These are phyloP conservation scores for Lindbergichthys nudifrons DNA, from an alignment of 2,797 vertebrate genomes.

Conservation along the genomic window DNA sequence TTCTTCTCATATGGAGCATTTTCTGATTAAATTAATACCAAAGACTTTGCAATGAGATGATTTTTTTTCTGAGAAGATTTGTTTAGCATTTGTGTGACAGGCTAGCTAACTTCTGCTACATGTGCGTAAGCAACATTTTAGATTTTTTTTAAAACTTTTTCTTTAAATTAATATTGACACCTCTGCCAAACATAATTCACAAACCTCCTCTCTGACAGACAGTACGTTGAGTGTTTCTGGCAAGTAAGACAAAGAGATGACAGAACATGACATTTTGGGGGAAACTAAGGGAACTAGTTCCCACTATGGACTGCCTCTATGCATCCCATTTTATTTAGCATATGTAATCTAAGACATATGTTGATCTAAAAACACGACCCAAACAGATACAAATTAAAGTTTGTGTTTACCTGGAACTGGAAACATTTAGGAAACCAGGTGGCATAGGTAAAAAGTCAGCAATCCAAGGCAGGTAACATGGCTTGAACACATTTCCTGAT, in stretches of 20 bases:
- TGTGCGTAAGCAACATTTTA: not conserved
- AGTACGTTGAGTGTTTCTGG: constrained; percentile 24
- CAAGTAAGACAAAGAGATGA: constrained; percentile 26
- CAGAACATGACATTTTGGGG: constrained; percentile 8
- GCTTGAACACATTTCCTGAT: not conserved
- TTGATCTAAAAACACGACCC: not conserved
- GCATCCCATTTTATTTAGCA: constrained; percentile 25
- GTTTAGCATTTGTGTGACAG: not conserved
- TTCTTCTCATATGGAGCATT: too few relatives aligned
- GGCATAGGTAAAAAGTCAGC: rapidly evolving
- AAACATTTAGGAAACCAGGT: not conserved
- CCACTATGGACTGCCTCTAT: constrained; percentile 7
- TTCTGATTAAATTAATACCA: too few relatives aligned
- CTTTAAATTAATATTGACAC: not conserved
- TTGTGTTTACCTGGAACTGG: not conserved
- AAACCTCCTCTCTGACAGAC: not conserved
- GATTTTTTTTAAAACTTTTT: not conserved
- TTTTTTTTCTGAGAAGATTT: not conserved
- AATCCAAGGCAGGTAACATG: not conserved
- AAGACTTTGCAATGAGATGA: too few relatives aligned
- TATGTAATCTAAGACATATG: not conserved
- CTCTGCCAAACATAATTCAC: not conserved
- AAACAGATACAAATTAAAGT: not conserved
- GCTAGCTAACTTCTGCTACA: not conserved
- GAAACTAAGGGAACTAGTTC: constrained; percentile 9